Evolutionary conservation across 2,797 vertebrate genomes (phyloP), one percentile per base, ranked within the genome.

Genomic region (Sebastes dallii): DNA sequence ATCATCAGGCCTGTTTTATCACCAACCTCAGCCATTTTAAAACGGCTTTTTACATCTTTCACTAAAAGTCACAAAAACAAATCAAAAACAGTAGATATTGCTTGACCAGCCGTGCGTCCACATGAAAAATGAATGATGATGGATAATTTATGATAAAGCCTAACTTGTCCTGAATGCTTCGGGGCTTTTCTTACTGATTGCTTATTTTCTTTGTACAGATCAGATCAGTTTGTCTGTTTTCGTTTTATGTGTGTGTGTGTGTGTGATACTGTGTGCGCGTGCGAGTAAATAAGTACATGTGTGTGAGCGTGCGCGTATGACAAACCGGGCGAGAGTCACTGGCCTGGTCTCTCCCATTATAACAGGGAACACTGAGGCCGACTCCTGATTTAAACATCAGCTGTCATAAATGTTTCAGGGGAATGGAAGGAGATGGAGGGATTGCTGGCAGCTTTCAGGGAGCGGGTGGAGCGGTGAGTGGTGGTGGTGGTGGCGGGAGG

Each of bases 361-460:
- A 86, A 90, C 66, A 84, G 82, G 82, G 77, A 89, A 85, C 82
- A 75, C 84, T 66, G 81, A 88, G 94, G 91, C 78, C 88, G 61
- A 42, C 86, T 92, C 89, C 87, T 95, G 91, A 94, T 91, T 95
- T 94, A 92, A 94, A 94, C 92, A 94, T 93, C 86, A 95, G 91
- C 88, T 85, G 85, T 82, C 92, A 95, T 94, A 88, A 95, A 95
- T 95, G 91, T 95, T 96, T 95, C 84, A 95, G 86, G 89, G 75
- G 66, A 82, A 82, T 70, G 74, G 80, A 88, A 59, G 81, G 81
- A 80, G 88, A 85, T 64, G 71, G 86, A 84, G 75, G 65, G 79
- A 82, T 22, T 30, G 83, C 78, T 81, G 77, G 87, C 76, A 70
- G 86, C 79, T 80, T 73, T 81, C 42, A 46, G 64, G 54, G 67